Evolutionary conservation across 2,797 vertebrate species (phyloP).

Genomic region (Pyrocephalus nanus): DNA sequence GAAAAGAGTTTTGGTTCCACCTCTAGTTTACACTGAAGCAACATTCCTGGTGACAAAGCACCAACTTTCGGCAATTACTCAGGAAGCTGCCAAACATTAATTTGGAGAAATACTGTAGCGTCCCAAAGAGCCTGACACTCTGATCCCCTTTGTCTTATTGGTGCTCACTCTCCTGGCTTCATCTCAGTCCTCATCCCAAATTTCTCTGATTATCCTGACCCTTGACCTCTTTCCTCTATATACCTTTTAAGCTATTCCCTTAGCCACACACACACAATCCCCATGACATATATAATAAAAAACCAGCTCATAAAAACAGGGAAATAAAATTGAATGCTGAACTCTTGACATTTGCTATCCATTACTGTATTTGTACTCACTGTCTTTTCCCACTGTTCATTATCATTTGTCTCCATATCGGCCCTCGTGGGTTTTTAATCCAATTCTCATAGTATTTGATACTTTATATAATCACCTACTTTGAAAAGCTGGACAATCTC

Average conservation of each 20-base stretch:
- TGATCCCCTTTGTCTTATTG: background rate
- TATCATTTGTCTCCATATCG: conserved; percentile 47
- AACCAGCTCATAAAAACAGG: conserved; percentile 50
- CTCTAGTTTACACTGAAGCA: background rate
- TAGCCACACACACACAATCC: background rate
- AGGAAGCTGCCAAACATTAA: background rate
- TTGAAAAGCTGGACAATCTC: conserved; percentile 43
- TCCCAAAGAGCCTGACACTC: background rate
- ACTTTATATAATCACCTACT: conserved; percentile 42
- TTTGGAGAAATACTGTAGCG: background rate
- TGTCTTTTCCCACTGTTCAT: conserved; percentile 37
- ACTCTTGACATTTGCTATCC: conserved; percentile 60
- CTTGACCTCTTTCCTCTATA: background rate
- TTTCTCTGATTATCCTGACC: background rate
- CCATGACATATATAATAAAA: background rate
- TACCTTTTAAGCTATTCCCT: background rate
- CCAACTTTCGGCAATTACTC: background rate
- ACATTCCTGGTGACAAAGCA: background rate
- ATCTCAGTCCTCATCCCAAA: background rate
- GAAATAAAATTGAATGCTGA: conserved; percentile 52
- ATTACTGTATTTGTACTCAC: conserved; percentile 47
- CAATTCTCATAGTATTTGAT: conserved; percentile 45
- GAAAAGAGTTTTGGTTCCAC: background rate
- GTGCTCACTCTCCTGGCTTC: background rate
- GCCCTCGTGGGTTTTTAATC: conserved; percentile 49